These are phyloP conservation scores for Lasioglossum villosulum DNA, from an alignment of 2,888 invertebrate genomes.

Conservation along the genomic window DNA sequence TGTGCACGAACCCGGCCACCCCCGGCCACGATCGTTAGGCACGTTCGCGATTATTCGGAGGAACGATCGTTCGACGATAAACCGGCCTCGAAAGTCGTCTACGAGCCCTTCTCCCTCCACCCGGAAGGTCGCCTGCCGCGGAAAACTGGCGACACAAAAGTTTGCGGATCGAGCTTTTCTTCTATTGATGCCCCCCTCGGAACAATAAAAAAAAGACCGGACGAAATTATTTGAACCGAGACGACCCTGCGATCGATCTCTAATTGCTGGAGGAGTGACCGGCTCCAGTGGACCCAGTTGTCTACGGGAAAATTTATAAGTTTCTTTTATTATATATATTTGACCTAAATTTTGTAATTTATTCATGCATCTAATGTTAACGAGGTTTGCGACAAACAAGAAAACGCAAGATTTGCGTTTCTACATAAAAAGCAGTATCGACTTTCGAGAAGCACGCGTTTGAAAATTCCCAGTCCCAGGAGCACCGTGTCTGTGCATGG, in stretches of 20 bases:
- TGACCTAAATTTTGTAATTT: background rate
- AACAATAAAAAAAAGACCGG: constrained; percentile 37
- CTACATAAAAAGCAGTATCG: background rate
- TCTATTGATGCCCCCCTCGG: constrained; percentile 40
- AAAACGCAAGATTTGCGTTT: background rate
- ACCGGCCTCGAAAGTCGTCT: constrained; percentile 67
- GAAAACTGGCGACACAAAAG: constrained; percentile 42
- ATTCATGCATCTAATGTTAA: background rate
- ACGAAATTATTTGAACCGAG: background rate
- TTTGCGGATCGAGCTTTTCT: constrained; percentile 59
- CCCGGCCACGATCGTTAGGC: constrained; percentile 75
- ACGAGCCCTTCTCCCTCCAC: background rate
- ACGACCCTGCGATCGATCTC: background rate
- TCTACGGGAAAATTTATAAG: background rate
- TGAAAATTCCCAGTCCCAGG: background rate
- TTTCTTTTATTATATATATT: background rate
- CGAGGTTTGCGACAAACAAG: background rate
- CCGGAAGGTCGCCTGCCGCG: constrained; percentile 53
- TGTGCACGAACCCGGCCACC: constrained; percentile 71
- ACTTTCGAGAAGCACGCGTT: background rate
- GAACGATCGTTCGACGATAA: constrained; percentile 73
- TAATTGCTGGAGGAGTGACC: background rate
- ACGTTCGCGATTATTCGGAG: constrained; percentile 77
- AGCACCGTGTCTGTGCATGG: background rate
- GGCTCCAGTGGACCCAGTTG: background rate